Percentiles rank a stretch among this genome's conserved stretches.
Conservation (phyloP, 2,888 invertebrate species). For the Cylloceria caligata region DNA sequence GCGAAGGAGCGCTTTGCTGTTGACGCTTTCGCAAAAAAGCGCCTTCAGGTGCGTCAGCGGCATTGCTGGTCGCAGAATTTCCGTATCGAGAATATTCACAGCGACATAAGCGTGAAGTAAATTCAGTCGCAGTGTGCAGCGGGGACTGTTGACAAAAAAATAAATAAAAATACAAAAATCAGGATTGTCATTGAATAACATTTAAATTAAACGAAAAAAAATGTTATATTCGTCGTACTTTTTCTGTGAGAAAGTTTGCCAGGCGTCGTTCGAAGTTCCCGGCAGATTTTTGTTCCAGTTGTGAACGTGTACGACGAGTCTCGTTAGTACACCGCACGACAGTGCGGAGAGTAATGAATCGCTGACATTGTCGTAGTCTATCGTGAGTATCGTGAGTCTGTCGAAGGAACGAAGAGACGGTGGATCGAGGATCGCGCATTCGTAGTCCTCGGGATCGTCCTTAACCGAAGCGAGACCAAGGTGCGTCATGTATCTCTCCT, state of each 20-base stretch:
- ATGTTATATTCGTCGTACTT: slow-evolving; percentile 80
- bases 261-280: slow-evolving; percentile 88
- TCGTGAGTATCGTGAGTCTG: slow-evolving; percentile 83
- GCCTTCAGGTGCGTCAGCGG: slow-evolving; percentile 90
- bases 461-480: slow-evolving; percentile 91
- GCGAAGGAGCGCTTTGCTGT: slow-evolving; percentile 86
- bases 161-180: neutral
- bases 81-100: slow-evolving; percentile 87
- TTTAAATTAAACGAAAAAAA: too few species aligned
- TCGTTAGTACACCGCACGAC: slow-evolving; percentile 84
- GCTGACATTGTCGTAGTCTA: slow-evolving; percentile 87
- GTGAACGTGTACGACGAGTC: slow-evolving; percentile 90
- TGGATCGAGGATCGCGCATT: slow-evolving; percentile 86
- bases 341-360: slow-evolving; percentile 85
- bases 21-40: slow-evolving; percentile 89
- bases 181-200: too few species aligned
- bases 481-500: slow-evolving; percentile 87
- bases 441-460: slow-evolving; percentile 90
- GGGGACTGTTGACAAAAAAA: slow-evolving; percentile 82
- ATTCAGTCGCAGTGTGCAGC: slow-evolving; percentile 87
- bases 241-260: slow-evolving; percentile 86
- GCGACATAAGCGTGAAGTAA: slow-evolving; percentile 90
- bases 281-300: slow-evolving; percentile 88
- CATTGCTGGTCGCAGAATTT: slow-evolving; percentile 89
- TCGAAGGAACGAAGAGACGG: slow-evolving; percentile 87